Conservation (phyloP, 2,113 vertebrate genomes). For the Etheostoma spectabile region DNA sequence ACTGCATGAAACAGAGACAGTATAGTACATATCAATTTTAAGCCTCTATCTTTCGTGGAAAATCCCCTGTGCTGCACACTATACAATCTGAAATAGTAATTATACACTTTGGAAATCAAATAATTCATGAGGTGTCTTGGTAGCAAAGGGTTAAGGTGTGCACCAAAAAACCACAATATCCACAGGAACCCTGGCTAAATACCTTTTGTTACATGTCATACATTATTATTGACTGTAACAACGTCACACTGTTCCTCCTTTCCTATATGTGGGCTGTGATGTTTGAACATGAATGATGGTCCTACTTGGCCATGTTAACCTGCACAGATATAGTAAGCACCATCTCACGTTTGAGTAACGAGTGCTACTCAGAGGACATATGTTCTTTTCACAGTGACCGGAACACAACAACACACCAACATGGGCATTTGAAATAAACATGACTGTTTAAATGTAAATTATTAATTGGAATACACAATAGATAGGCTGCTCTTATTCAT, state of each 20-base stretch:
- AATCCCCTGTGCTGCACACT: background rate
- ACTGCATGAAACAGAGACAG: background rate
- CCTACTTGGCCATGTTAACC: slow-evolving; percentile 50
- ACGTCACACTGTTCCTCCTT: background rate
- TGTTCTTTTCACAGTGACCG: background rate
- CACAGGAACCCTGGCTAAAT: background rate
- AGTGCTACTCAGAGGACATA: background rate
- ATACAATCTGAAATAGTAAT: background rate
- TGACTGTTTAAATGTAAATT: slow-evolving; percentile 49
- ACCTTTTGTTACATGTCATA: background rate
- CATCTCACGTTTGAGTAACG: slow-evolving; percentile 47
- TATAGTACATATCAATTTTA: background rate
- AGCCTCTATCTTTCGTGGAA: background rate
- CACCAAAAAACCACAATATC: background rate
- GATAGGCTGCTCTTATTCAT: slow-evolving; percentile 32
- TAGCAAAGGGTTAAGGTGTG: background rate
- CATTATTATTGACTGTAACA: background rate
- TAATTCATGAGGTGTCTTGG: background rate
- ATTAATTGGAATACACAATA: slow-evolving; percentile 42
- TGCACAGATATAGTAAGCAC: slow-evolving; percentile 44
- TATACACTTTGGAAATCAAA: background rate
- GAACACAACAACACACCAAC: slow-evolving; percentile 24
- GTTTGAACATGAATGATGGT: slow-evolving; percentile 66
- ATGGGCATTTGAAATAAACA: slow-evolving; percentile 21
- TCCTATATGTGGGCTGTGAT: slow-evolving; percentile 32